Base-by-base conservation (phyloP, 2,888 invertebrate species). In the Pristionchus fissidentatus region DNA sequence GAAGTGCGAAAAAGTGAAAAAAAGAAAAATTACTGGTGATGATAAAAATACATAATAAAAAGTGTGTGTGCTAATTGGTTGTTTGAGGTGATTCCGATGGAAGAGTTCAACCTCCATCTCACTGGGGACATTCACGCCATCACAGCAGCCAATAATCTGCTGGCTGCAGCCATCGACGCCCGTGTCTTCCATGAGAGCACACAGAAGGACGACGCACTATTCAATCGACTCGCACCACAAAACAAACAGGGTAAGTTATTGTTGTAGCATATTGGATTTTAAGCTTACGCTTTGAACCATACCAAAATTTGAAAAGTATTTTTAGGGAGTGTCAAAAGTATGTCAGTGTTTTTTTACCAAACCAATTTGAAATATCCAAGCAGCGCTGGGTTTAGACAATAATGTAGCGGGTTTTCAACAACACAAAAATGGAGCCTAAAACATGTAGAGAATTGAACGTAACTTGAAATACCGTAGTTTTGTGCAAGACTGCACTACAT, bases 131-230 rank as follows among this genome's bases (percentile, higher is more conserved):
- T 98, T 90, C 99, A 99, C 93, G 99, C 99, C 0, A 96, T 99
- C n/a, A 95, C 96, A 0, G 97, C 97, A 0, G 98, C 98, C 93
- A 99, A 99, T 93, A 94, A 99, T 19, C 94, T 98, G n/a, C 97
- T 98, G 0, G 98, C 99, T 0, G 98, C 98, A 92, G 98, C 98
- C 92, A 95, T 99, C 92, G 99, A 99, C 92, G 96, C 98, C 0
- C n/a, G 98, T 88, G 96, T 97, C 92, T 98, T 98, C 94, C 99
- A 99, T 93, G 99, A 99, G 93, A 94, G 95, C 3, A 98, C 98
- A 0, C 98, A 98, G 93, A 94, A 95, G 70, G 97, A 98, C 92
- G 92, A 90, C 41, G 92, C 92, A 3, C 93, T 99, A 0, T 99
- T 95, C 92, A 95, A 95, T 90, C 94, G 98, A 41, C 94, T 99